These are phyloP conservation scores for Phrixothrix hirtus DNA, from an alignment of 2,888 invertebrate genomes.

Conservation along the genomic window DNA sequence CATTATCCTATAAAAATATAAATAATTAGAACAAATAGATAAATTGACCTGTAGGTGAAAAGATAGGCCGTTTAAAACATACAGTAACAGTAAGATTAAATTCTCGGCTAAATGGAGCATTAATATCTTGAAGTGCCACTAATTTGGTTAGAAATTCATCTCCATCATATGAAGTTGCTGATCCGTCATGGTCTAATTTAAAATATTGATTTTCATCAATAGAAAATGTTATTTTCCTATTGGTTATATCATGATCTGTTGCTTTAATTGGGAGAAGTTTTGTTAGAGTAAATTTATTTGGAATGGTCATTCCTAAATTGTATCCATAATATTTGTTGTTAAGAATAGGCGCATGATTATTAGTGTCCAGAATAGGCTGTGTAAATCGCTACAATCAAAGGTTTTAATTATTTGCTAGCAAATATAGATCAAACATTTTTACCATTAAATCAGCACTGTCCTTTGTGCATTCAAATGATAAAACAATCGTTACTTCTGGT, in stretches of 20 bases:
- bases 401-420: neutral
- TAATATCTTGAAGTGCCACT: slow-evolving; percentile 1
- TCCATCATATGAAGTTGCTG: neutral
- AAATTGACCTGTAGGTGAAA: too few relatives aligned
- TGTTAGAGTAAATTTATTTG: slow-evolving; percentile 9
- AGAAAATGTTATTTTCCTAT: slow-evolving; percentile 5
- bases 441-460: neutral
- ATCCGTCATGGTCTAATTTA: neutral
- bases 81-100: slow-evolving; percentile 11
- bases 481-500: neutral
- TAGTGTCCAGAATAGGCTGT: slow-evolving; percentile 7
- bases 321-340: slow-evolving; percentile 15
- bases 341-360: slow-evolving; percentile 19
- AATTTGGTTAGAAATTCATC: neutral
- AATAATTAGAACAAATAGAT: too few relatives aligned
- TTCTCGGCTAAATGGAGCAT: slow-evolving; percentile 11
- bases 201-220: slow-evolving; percentile 13
- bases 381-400: slow-evolving; percentile 5
- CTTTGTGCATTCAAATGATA: neutral
- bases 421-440: neutral
- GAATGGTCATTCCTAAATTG: slow-evolving; percentile 12
- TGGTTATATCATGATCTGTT: slow-evolving; percentile 17
- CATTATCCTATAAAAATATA: too few relatives aligned
- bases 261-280: slow-evolving; percentile 3
- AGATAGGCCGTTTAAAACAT: neutral